These are phyloP conservation scores for Gobio occitaniae DNA, from an alignment of 2,797 vertebrate genomes.

Conservation along the genomic window DNA sequence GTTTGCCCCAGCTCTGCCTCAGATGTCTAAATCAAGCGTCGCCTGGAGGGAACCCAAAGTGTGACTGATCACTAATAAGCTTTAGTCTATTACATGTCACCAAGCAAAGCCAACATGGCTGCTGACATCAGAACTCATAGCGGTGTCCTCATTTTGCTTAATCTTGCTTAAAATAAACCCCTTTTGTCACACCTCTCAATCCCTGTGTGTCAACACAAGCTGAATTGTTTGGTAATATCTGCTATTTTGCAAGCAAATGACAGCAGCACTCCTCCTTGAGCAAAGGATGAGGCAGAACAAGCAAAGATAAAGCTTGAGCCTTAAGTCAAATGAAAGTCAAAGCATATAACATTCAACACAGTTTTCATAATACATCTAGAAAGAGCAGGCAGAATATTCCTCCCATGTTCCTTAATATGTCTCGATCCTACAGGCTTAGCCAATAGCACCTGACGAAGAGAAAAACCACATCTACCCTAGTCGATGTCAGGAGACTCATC, in stretches of 20 bases:
- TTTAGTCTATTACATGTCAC: constrained; percentile 52
- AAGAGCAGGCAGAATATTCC: constrained; percentile 33
- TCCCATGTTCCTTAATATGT: constrained; percentile 33
- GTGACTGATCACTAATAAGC: constrained; percentile 56
- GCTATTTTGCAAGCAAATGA: constrained; percentile 23
- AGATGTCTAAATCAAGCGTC: constrained; percentile 34
- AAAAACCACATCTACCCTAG: constrained; percentile 13
- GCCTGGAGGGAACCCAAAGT: constrained; percentile 40
- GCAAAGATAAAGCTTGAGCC: constrained; percentile 26
- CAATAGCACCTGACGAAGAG: constrained; percentile 30
- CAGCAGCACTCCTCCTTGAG: constrained; percentile 42
- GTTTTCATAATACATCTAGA: constrained; percentile 37
- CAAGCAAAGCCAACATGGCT: constrained; percentile 44
- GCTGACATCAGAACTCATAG: constrained; percentile 51
- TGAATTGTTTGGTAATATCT: constrained; percentile 48
- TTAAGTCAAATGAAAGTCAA: constrained; percentile 32
- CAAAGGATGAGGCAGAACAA: constrained; percentile 36
- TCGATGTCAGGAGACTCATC: constrained; percentile 35
- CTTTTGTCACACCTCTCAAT: constrained; percentile 50
- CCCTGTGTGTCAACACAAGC: constrained; percentile 24
- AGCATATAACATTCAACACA: constrained; percentile 35
- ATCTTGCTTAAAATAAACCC: constrained; percentile 59
- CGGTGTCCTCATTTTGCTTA: constrained; percentile 51
- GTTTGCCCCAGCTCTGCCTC: constrained; percentile 10
- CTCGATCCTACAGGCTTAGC: constrained; percentile 13